A percentile compares a stretch with the other conserved stretches of the same genome.
These are phyloP conservation scores for Cataglyphis livida DNA, from an alignment of 2,888 invertebrate species.

Conservation along the genomic window DNA sequence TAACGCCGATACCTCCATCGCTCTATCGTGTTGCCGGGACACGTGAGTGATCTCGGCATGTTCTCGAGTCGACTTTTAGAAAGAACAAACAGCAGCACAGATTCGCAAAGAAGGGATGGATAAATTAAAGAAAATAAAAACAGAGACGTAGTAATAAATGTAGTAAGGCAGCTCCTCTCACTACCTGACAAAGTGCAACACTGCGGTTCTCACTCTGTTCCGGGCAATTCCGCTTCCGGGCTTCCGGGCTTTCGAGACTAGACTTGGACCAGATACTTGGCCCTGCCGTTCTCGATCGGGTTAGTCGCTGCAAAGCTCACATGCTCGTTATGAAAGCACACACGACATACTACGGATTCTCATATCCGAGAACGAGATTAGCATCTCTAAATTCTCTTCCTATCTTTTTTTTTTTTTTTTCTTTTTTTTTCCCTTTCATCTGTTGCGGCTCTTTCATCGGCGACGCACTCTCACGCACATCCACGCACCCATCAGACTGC, in stretches of 20 bases:
- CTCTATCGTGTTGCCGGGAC: conserved; percentile 67
- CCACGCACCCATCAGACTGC: conserved; percentile 64
- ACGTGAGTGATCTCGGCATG: conserved; percentile 40
- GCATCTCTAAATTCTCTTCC: conserved; percentile 50
- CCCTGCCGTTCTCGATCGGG: conserved; percentile 74
- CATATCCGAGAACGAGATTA: conserved; percentile 61
- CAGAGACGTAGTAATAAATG: conserved; percentile 61
- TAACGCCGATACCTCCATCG: conserved; percentile 51
- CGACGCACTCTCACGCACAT: conserved; percentile 70
- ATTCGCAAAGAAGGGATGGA: conserved; percentile 64
- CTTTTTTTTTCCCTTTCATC: conserved; percentile 45
- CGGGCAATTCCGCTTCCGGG: conserved; percentile 68
- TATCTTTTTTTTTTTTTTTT: background rate
- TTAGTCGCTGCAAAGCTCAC: conserved; percentile 86
- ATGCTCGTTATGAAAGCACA: conserved; percentile 85
- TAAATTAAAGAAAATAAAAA: conserved; percentile 53
- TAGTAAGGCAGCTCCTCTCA: conserved; percentile 69
- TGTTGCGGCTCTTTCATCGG: conserved; percentile 59
- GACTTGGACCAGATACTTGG: conserved; percentile 70
- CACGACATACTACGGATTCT: conserved; percentile 78
- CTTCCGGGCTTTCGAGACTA: conserved; percentile 74
- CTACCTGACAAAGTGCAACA: conserved; percentile 74
- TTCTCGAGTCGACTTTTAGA: conserved; percentile 53
- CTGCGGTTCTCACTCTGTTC: conserved; percentile 68
- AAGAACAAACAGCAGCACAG: conserved; percentile 67